These are phyloP conservation scores for Tympanoctomys barrerae DNA, from an alignment of 2,797 vertebrate genomes.

Conservation along the genomic window DNA sequence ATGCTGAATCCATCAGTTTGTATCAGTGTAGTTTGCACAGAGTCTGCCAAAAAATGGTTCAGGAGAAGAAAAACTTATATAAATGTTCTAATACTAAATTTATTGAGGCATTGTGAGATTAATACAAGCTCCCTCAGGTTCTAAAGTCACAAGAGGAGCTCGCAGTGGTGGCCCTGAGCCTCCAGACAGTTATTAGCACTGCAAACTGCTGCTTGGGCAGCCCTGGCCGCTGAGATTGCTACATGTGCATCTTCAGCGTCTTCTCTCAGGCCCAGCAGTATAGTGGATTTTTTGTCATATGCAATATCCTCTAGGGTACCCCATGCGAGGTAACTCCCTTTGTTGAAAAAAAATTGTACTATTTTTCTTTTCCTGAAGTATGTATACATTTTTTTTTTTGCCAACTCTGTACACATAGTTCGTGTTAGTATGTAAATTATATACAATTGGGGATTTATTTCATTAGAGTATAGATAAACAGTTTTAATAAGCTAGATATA, in stretches of 20 bases:
- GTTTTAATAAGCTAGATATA: slow-evolving; percentile 24
- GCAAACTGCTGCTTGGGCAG: background rate
- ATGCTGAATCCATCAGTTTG: background rate
- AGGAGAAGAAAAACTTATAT: background rate
- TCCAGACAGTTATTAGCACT: background rate
- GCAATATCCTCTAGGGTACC: background rate
- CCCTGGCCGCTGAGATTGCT: background rate
- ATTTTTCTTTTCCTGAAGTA: background rate
- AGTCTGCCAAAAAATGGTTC: background rate
- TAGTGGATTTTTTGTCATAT: background rate
- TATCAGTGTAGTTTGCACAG: background rate
- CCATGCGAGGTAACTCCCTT: background rate
- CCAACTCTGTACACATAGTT: background rate
- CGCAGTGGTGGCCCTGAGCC: background rate
- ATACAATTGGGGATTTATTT: background rate
- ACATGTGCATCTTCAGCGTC: background rate
- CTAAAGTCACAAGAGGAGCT: background rate
- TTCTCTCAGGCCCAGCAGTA: background rate
- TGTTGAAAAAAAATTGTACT: background rate
- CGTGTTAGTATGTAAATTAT: background rate
- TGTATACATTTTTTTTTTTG: background rate
- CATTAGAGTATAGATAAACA: background rate
- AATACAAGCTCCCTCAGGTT: background rate
- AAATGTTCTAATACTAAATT: background rate
- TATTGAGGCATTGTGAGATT: background rate